Conservation (phyloP, 2,113 vertebrate species). For the Cyanoramphus novaezelandiae region DNA sequence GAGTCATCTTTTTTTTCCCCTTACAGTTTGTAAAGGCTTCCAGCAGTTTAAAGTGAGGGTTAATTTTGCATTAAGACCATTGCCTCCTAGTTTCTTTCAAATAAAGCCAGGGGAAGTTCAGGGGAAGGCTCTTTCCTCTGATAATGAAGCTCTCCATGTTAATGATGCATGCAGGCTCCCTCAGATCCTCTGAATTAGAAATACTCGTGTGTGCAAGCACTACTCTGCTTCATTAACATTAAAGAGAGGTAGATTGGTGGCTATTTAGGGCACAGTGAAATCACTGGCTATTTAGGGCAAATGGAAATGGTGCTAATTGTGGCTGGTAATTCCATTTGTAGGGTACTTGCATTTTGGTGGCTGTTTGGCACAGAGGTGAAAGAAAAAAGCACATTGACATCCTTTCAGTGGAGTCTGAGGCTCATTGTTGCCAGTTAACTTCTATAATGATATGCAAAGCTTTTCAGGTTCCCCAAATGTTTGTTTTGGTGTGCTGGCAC, state of each 20-base stretch:
- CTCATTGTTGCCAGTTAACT: background rate
- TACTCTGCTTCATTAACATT: conserved; percentile 81
- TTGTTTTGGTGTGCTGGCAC: background rate
- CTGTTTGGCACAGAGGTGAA: conserved; percentile 44
- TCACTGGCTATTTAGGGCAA: conserved; percentile 82
- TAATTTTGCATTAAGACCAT: conserved; percentile 74
- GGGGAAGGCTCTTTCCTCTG: conserved; percentile 70
- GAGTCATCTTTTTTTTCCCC: background rate
- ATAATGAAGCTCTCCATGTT: conserved; percentile 79
- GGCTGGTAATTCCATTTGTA: conserved; percentile 69
- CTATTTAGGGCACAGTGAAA: conserved; percentile 82
- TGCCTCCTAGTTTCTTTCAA: conserved; percentile 78
- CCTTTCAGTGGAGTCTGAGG: background rate
- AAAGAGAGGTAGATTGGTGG: conserved; percentile 81
- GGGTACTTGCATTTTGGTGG: conserved; percentile 60
- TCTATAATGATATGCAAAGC: background rate
- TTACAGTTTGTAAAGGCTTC: conserved; percentile 20
- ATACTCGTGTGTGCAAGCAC: conserved; percentile 37
- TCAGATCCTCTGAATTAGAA: conserved; percentile 81
- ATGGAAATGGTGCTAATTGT: conserved; percentile 79
- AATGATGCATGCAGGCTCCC: conserved; percentile 81
- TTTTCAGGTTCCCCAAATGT: background rate
- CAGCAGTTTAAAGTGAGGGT: conserved; percentile 65
- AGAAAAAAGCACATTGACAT: background rate
- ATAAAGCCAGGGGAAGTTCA: conserved; percentile 77